Evolutionary conservation across 1,140 invertebrate genomes (phyloP).

Genomic region (Drosophila jambulina): DNA sequence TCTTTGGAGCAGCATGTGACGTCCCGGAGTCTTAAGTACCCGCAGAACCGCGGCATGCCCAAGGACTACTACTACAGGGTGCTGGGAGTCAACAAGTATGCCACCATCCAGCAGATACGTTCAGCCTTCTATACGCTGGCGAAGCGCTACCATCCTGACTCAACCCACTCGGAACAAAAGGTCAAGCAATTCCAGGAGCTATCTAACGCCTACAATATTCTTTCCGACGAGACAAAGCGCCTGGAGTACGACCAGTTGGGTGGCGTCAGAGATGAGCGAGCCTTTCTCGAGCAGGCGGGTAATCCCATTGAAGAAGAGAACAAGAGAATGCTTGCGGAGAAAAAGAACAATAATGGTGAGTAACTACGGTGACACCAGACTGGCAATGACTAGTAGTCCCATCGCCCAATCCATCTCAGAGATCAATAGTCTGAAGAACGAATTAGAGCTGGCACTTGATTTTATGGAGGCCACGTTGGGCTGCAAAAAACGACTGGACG

Average conservation of each 20-base stretch:
- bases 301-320: slow-evolving; percentile 57
- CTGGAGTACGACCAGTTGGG: slow-evolving; percentile 89
- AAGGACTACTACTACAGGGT: slow-evolving; percentile 96
- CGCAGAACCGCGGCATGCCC: slow-evolving; percentile 53
- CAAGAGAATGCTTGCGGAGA: slow-evolving; percentile 1
- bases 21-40: slow-evolving; percentile 19
- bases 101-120: slow-evolving; percentile 92
- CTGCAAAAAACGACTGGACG: slow-evolving; percentile 68
- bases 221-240: slow-evolving; percentile 92
- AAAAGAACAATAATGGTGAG: slow-evolving; percentile 42
- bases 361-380: neutral
- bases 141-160: slow-evolving; percentile 90
- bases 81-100: slow-evolving; percentile 90
- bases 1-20: slow-evolving; percentile 7
- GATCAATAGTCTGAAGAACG: slow-evolving; percentile 51
- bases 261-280: slow-evolving; percentile 63
- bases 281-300: slow-evolving; percentile 66
- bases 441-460: slow-evolving; percentile 51
- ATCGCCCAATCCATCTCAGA: slow-evolving; percentile 28
- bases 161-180: slow-evolving; percentile 88
- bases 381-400: neutral
- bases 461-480: slow-evolving; percentile 74
- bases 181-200: slow-evolving; percentile 95
- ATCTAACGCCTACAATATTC: slow-evolving; percentile 93
- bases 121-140: slow-evolving; percentile 92